Base-by-base conservation (phyloP, 2,888 invertebrate genomes). In the Ectemnius cavifrons region DNA sequence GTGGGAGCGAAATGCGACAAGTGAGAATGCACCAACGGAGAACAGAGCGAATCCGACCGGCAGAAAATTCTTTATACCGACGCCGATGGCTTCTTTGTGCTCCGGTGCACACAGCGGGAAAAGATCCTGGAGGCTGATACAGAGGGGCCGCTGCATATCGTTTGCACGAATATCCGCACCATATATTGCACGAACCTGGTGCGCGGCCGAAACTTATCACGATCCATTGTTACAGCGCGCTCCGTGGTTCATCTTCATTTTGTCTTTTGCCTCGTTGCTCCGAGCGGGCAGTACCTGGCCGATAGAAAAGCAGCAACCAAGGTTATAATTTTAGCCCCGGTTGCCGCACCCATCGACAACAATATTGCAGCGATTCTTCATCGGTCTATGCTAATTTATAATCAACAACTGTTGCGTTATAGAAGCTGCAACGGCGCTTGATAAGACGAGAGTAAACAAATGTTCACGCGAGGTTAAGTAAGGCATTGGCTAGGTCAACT, bases 1-100 rank as follows among this genome's bases (percentile, higher is more conserved):
- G 52, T 45, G 59, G 49, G 49, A 58, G 37, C 37, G 37, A 37
- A 37, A 37, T 11, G 72, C 63, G 37, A 37, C 37, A 70, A 73
- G 77, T 77, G 73, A 77, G 73, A 77, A 66, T 77, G 69, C 49
- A 66, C 66, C 68, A 37, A 68, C 70, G 45, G 78, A 75, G 81
- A 6, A 37, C 3, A 82, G 76, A 77, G 75, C 74, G 78, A 76
- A 78, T 70, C 73, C 66, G 81, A 81, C 75, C 73, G 70, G 75
- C 71, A 79, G 85, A 80, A 87, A 85, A 87, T 86, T 87, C 87
- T 87, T 87, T 84, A 80, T 81, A 80, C 73, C 75, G 79, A 73
- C 79, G 75, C 82, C 78, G 75, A 83, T 80, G 84, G 77, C 66
- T 74, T 81, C 63, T 63, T 73, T 71, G 70, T 60, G 71, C 70